A percentile compares a stretch with the other conserved stretches of the same genome.
phyloP scores from a whole-genome alignment of 2,888 invertebrate genomes.

The Pyrrhosoma nymphula region DNA sequence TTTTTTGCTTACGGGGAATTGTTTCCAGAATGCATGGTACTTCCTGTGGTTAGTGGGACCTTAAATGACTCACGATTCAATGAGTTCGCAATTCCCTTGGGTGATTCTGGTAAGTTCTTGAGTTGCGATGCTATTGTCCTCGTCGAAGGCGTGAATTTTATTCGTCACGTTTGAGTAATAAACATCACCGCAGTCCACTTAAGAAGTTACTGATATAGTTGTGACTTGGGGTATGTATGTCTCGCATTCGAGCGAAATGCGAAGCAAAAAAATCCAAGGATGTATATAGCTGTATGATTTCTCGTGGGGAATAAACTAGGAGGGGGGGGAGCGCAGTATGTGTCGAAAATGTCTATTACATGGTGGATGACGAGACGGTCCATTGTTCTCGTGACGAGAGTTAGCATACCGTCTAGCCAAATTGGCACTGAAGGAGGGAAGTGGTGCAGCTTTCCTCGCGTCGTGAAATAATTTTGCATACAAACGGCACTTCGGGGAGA shows the following conservation, averaged over 20 bases:
- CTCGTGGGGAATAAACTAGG: not conserved
- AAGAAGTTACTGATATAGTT: no score
- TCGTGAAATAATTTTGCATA: slow-evolving; percentile 18
- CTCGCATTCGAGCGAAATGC: no score
- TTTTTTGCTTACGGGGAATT: not conserved
- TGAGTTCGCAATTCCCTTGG: not conserved
- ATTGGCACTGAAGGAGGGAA: not conserved
- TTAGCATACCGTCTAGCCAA: not conserved
- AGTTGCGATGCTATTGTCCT: not conserved
- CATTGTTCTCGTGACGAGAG: not conserved
- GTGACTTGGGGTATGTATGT: not conserved
- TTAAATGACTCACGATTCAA: not conserved
- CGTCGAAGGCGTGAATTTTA: not conserved
- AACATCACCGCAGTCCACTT: not conserved
- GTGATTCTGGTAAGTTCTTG: not conserved
- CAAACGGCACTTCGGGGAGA: not conserved
- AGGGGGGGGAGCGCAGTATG: not conserved
- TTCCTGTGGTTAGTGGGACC: not conserved
- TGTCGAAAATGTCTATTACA: not conserved
- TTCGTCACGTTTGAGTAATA: not conserved
- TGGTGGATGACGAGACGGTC: not conserved
- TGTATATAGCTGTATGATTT: not conserved
- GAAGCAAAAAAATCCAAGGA: not conserved
- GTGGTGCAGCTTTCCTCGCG: not conserved
- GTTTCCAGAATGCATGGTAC: not conserved